Base-by-base conservation (phyloP, 1,140 invertebrate genomes). In the Pteromalus puparum region DNA sequence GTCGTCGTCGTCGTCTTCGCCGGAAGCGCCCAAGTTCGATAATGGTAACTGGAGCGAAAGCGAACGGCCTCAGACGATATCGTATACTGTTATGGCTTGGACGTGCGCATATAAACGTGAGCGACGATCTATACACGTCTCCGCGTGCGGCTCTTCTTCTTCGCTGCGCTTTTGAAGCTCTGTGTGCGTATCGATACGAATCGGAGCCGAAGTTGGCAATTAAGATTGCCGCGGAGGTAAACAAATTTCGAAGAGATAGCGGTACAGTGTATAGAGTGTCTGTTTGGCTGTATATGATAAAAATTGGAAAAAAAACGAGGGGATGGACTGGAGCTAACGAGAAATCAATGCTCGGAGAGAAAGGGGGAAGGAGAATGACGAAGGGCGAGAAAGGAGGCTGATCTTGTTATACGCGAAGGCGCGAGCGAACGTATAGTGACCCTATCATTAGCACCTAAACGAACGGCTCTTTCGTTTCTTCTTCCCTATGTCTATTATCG, bases 371-470 rank as follows among this genome's bases (percentile, higher is more conserved):
- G 48, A 78, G 67, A 61, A 76, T 30, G 61, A 53, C n/a, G 28
- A 65, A 80, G 42, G 72, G 53, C 28, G 72, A 74, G 72, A 84
- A 84, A 81, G 65, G 81, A 86, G 74, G 85, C 76, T 80, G 82
- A 81, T 89, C 90, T 91, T 85, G 89, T 90, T 90, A 90, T 87
- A n/a, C 38, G 82, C 46, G 70, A 42, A 72, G 67, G 34, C 61
- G 85, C 88, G 86, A 61, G 85, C 74, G 87, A 87, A 84, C 86
- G 88, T 87, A 87, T 87, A 88, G 88, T 90, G 90, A 90, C 87
- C 89, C 89, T 90, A 90, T 89, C 89, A 90, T 91, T 91, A 91
- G 90, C 90, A 91, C 90, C 90, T 90, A 89, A 90, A 90, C 87
- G 89, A 83, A 78, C 48, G 38, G 67, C 34, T 24, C 42, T 21